phyloP scores from a whole-genome alignment of 1,140 invertebrate species.

The Limonius californicus region DNA sequence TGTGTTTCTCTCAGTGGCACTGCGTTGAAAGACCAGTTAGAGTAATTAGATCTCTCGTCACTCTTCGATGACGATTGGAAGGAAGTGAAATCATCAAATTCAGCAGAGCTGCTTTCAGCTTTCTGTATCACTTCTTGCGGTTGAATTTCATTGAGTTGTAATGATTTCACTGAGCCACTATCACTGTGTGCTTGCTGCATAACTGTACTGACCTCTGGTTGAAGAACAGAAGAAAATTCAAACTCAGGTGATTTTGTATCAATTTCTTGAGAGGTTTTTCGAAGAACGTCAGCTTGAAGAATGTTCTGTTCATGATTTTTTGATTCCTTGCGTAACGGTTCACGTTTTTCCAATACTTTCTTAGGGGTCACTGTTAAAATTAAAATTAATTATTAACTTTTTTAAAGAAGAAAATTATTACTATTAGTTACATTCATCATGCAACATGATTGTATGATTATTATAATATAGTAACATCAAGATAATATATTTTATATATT shows the following conservation, averaged over 20 bases:
- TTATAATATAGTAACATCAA: too few species aligned
- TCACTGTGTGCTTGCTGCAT: slow-evolving; percentile 12
- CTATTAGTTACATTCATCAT: neutral
- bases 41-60: neutral
- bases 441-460: too few species aligned
- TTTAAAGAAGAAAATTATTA: neutral
- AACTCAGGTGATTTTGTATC: neutral
- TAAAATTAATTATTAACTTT: too few species aligned
- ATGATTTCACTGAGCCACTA: slow-evolving; percentile 29
- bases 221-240: too few species aligned
- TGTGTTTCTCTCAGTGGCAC: slow-evolving; percentile 41
- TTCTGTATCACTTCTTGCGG: slow-evolving; percentile 4
- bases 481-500: too few species aligned
- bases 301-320: too few species aligned
- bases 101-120: slow-evolving; percentile 7
- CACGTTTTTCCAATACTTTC: neutral
- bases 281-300: neutral
- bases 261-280: neutral
- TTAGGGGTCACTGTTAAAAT: neutral
- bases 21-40: neutral
- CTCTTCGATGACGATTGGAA: slow-evolving; percentile 20
- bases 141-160: slow-evolving; percentile 25
- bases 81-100: slow-evolving; percentile 37
- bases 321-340: too few species aligned
- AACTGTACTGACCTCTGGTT: neutral